These are phyloP conservation scores for Polymixis flavicincta DNA, from an alignment of 2,888 invertebrate species.

Conservation along the genomic window DNA sequence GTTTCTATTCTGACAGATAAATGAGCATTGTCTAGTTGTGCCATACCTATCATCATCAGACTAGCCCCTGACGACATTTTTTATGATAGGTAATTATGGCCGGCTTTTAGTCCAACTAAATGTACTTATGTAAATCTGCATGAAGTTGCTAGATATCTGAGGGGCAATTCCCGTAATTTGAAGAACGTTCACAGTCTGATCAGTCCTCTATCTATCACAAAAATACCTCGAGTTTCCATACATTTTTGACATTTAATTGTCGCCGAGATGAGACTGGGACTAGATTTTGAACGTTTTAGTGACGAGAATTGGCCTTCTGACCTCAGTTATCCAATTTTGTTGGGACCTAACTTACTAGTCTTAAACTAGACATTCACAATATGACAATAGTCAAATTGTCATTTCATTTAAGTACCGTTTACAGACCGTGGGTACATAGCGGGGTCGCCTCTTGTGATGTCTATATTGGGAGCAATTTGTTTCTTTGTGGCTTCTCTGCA, in stretches of 20 bases:
- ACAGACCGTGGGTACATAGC: constrained; percentile 15
- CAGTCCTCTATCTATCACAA: too few species aligned
- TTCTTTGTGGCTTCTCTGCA: constrained; percentile 51
- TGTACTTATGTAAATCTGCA: background rate
- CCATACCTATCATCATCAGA: background rate
- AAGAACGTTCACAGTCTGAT: too few species aligned
- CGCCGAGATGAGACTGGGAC: too few species aligned
- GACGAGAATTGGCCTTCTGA: background rate
- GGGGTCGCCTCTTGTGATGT: constrained; percentile 27
- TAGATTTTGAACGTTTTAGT: too few species aligned
- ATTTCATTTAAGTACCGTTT: constrained; percentile 6
- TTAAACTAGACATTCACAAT: constrained; percentile 12
- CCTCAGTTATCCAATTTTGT: background rate
- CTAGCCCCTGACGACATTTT: too few species aligned
- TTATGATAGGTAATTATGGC: too few species aligned
- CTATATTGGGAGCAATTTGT: constrained; percentile 62
- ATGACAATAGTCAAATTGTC: constrained; percentile 16
- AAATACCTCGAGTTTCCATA: too few species aligned
- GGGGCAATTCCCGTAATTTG: too few species aligned
- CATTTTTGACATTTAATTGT: too few species aligned
- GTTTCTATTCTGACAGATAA: too few species aligned
- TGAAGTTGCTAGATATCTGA: background rate
- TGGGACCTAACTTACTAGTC: background rate
- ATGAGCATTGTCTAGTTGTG: background rate
- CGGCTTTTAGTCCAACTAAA: too few species aligned